These are phyloP conservation scores for Hymenopus coronatus DNA, from an alignment of 2,888 invertebrate genomes.

Conservation along the genomic window DNA sequence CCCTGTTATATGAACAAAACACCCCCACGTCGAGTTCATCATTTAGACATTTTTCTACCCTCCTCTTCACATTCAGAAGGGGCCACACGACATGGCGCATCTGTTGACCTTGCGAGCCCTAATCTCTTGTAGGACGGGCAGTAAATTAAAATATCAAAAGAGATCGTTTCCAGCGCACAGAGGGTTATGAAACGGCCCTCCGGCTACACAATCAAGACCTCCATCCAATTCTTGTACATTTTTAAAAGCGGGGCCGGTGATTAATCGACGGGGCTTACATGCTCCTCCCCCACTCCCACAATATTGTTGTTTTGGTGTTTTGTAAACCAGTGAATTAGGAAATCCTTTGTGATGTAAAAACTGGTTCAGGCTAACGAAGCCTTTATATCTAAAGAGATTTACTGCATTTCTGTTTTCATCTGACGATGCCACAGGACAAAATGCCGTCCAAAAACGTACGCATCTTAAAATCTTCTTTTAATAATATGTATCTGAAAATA, in stretches of 20 bases:
- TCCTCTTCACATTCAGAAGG: too few relatives aligned
- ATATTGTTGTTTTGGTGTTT: background rate
- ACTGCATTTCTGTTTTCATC: too few relatives aligned
- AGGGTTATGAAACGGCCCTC: background rate
- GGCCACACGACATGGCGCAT: background rate
- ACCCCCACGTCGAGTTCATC: too few relatives aligned
- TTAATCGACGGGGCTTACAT: background rate
- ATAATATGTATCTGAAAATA: too few relatives aligned
- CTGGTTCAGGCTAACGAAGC: background rate
- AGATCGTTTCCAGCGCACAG: background rate
- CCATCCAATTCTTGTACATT: background rate
- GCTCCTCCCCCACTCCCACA: too few relatives aligned
- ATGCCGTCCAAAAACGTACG: too few relatives aligned
- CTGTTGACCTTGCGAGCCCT: background rate
- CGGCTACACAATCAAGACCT: background rate
- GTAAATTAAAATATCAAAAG: background rate
- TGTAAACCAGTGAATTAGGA: background rate
- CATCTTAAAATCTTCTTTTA: too few relatives aligned
- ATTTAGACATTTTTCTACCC: too few relatives aligned
- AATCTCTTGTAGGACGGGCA: background rate
- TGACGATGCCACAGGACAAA: too few relatives aligned
- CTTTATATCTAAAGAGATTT: background rate
- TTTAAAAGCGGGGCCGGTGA: background rate
- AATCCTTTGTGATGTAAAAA: background rate
- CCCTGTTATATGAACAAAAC: too few relatives aligned